These are phyloP conservation scores for Oryzias dopingdopingensis DNA, from an alignment of 2,797 vertebrate species.

Conservation along the genomic window DNA sequence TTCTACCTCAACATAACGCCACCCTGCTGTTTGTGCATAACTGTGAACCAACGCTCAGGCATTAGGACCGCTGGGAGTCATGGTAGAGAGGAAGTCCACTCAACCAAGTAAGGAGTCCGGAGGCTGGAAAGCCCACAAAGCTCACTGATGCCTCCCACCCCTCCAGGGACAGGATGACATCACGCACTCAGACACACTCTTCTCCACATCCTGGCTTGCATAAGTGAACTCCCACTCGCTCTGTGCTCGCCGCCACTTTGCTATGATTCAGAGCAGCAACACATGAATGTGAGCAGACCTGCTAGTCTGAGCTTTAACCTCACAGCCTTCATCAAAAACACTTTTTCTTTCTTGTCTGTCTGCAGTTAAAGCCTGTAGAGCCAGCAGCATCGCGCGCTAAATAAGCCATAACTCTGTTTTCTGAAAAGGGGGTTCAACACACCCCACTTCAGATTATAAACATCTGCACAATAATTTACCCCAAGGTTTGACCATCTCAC, in stretches of 20 bases:
- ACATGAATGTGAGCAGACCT: conserved; percentile 9
- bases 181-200: conserved; percentile 17
- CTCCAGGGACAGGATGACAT: conserved; percentile 33
- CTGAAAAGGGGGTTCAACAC: too few species aligned
- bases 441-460: too few species aligned
- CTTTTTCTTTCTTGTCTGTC: conserved; percentile 32
- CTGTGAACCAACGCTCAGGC: conserved; percentile 21
- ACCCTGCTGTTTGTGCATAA: conserved; percentile 2
- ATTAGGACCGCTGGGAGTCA: conserved; percentile 14
- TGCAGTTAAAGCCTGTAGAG: conserved; percentile 23
- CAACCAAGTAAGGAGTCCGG: conserved; percentile 57
- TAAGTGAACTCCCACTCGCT: conserved; percentile 1
- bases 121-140: conserved; percentile 56
- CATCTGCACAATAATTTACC: too few species aligned
- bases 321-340: background rate
- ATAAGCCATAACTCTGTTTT: too few species aligned
- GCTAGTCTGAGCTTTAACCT: conserved; percentile 18
- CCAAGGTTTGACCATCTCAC: too few species aligned
- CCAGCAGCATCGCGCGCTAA: too few species aligned
- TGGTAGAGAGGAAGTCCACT: conserved; percentile 33
- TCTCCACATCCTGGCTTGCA: conserved; percentile 3
- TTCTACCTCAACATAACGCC: background rate
- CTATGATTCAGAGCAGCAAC: background rate
- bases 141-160: conserved; percentile 49
- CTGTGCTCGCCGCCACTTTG: background rate